A percentile compares a stretch with the other conserved stretches of the same genome.
Evolutionary conservation across 2,888 invertebrate species (phyloP).

Genomic region (Morinoia aosen): DNA sequence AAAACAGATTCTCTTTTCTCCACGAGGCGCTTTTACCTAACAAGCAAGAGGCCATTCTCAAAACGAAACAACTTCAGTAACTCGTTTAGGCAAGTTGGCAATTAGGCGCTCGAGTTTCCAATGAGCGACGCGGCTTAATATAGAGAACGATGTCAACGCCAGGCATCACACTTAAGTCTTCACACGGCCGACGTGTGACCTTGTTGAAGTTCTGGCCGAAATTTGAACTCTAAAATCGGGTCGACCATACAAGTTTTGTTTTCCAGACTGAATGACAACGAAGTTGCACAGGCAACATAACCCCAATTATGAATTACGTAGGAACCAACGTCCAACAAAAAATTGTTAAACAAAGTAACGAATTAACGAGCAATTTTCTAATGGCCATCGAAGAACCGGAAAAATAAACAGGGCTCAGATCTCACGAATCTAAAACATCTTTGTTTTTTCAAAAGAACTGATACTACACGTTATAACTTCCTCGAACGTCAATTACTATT

Average conservation of each 20-base stretch:
- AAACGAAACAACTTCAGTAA: neutral
- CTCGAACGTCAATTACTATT: neutral
- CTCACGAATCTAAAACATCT: neutral
- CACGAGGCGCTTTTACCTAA: neutral
- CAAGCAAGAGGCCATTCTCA: neutral
- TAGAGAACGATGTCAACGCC: neutral
- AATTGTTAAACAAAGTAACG: neutral
- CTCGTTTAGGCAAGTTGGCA: neutral
- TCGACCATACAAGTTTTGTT: neutral
- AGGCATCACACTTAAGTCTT: neutral
- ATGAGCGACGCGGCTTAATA: neutral
- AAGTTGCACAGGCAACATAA: neutral
- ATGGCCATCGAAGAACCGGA: neutral
- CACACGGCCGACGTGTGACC: neutral
- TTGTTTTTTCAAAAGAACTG: neutral
- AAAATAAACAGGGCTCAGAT: neutral
- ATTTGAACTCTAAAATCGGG: neutral
- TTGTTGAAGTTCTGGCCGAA: neutral
- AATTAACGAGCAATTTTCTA: neutral
- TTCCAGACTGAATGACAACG: neutral
- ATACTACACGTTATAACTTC: neutral
- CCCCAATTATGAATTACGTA: neutral
- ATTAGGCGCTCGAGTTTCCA: neutral
- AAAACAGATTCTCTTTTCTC: neutral
- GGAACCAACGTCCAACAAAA: neutral